These are phyloP conservation scores for Diplolepis rosae DNA, from an alignment of 2,888 invertebrate genomes.

Conservation along the genomic window DNA sequence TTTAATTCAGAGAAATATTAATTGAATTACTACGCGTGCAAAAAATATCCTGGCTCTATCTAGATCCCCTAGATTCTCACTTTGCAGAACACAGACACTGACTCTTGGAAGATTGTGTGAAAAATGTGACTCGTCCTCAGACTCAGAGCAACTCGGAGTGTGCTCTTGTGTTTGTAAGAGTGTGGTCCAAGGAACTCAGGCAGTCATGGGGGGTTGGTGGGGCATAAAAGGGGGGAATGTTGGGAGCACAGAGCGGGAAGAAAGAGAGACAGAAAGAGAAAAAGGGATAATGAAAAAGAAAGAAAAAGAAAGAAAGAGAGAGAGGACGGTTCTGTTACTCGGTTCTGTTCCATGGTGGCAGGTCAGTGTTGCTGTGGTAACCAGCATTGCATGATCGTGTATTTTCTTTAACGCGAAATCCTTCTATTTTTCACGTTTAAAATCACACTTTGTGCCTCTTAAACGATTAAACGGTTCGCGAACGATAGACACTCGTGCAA, in stretches of 20 bases:
- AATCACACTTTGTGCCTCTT: conserved; percentile 2
- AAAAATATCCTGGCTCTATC: no score
- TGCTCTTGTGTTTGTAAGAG: conserved; percentile 11
- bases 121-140: conserved; percentile 29
- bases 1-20: no score
- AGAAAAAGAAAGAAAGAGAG: background rate
- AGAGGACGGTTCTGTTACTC: conserved; percentile 17
- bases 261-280: background rate
- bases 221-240: conserved; percentile 6
- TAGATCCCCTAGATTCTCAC: no score
- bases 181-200: conserved; percentile 25
- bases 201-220: background rate
- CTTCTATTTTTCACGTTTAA: conserved; percentile 2
- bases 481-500: conserved; percentile 22
- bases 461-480: conserved; percentile 18
- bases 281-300: background rate
- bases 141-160: background rate
- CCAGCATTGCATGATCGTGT: conserved; percentile 42
- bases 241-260: background rate
- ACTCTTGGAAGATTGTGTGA: conserved; percentile 15
- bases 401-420: background rate
- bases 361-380: conserved; percentile 66
- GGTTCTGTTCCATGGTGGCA: conserved; percentile 56
- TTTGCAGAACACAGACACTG: conserved; percentile 7
- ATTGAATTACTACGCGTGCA: no score